Base-by-base conservation (phyloP, 2,113 vertebrate species). In the Rissa tridactyla region DNA sequence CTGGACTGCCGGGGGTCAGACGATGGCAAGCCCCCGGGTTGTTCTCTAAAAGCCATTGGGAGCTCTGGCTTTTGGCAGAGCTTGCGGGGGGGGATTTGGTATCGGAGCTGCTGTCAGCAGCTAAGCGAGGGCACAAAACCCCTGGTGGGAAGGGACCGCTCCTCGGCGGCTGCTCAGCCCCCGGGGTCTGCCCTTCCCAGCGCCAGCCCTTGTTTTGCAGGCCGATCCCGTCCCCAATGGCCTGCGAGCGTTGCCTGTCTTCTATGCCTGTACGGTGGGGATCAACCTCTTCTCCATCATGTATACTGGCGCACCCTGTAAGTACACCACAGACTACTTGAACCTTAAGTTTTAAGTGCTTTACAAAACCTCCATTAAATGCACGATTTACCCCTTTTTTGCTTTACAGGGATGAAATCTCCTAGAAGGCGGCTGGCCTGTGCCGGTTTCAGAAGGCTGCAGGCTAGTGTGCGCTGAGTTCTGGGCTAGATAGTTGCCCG, bases 221-320 rank as follows among this genome's bases (percentile, higher is more conserved):
- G 96, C 94, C 10, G 98, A 99, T 96, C 99, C 99, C 3, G 98
- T 99, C 72, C 99, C 99, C 71, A 99, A 99, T 2, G 99, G 99
- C 80, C 97, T 99, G 90, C 98, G 98, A 97, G 99, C 99, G 68
- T 94, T 99, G 80, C 99, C 99, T 0, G 2, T 99, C 93, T 99
- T 99, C 98, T 99, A 99, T 23, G 99, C 98, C 72, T 98, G 99
- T 89, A 99, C 99, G 0, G 96, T 99, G 97, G 98, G 98, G 44
- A 98, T 99, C 97, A 99, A 99, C 97, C 97, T 99, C 49, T 99
- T 99, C 98, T 99, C 99, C 94, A 99, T 99, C 97, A 98, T 99
- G 99, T 99, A 98, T 71, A 99, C 98, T 9, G 99, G 99, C 69
- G 98, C 99, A 2, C 99, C 99, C 34, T 54, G 99, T 99, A 98